Base-by-base conservation (phyloP, 1,140 invertebrate genomes). In the Diabrotica virgifera region DNA sequence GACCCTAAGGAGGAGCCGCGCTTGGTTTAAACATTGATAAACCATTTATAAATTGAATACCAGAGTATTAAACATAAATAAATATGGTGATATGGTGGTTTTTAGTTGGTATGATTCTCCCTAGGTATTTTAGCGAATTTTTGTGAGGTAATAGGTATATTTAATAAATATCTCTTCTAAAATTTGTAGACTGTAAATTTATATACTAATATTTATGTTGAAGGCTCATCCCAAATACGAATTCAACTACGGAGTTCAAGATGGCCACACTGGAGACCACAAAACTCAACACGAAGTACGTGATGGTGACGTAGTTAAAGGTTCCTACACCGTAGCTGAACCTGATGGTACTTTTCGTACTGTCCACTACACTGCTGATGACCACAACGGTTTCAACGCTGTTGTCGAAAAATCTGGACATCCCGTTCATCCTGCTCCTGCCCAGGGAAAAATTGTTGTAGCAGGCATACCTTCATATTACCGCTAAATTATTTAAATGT, bases 281-380 rank as follows among this genome's bases (percentile, higher is more conserved):
- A 84, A 85, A 75, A 81, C 79, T 65, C 82, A 84, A 72, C 84
- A 86, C 54, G 84, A 85, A 72, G 80, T 78, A n/a, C 77, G 83
- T 1, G 76, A 80, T 52, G 87, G 87, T 4, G 86, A 87, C 71
- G 81, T 87, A n/a, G 86, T 87, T 8, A 82, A 86, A 69, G 86
- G 87, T 36, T 82, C 82, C 46, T 87, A 87, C 77, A 85, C 84
- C 0, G 74, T 88, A 10, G 80, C 85, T 14, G 86, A 89, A 65
- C 84, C 86, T 83, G 87, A 63, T 82, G 82, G 54, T 87, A 78
- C 83, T 62, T 82, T 84, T 60, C 82, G 87, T 64, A 84, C 84
- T 36, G 86, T 88, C 0, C 84, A 87, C 69, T 88, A 89, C 76
- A 86, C 85, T 5, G 84, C 85, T 35, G 84, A 85, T 75, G 79